Base-by-base conservation (phyloP, 2,113 vertebrate genomes). In the Butorides virescens region DNA sequence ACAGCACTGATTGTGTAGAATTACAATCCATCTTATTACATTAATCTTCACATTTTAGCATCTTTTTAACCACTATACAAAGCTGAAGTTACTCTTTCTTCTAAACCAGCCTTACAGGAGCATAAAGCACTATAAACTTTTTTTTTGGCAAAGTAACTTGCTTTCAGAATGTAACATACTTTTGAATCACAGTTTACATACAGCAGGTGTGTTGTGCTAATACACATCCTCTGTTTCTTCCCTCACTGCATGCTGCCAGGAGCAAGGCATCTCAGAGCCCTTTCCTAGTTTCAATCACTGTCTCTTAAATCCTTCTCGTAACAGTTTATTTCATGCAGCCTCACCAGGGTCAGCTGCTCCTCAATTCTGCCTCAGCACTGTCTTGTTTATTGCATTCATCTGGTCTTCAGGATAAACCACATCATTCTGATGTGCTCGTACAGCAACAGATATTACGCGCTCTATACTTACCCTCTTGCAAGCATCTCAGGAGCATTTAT, bases 111-210 rank as follows among this genome's bases (percentile, higher is more conserved):
- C 87, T 29, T 7, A 85, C 12, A 42, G 56, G 37, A 95, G 67
- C 94, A 94, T 86, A 91, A 90, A 93, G 47, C 58, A 90, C 75
- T 72, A 58, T 10, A 36, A 88, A 58, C 52, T 27, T 39, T 4
- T 19, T 19, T 74, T 85, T 74, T 86, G 68, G 79, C 95, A 93
- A 94, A 94, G 83, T 85, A 91, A 94, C 95, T 89, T 95, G 86
- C 91, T 89, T 92, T 88, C 88, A 94, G 91, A 89, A 93, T 52
- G 46, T 9, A 65, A 56, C 8, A 1, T 20, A 49, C 77, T 72
- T 81, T 15, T 8, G 0, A 68, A 68, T 86, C 83, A 77, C 70
- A 67, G 71, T 61, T 93, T 52, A 71, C 59, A 32, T 4, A 17
- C 1, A 82, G 73, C 85, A 97, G 74, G 74, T 84, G n/a, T 55